phyloP scores from a whole-genome alignment of 1,140 invertebrate genomes.

The Leptinotarsa defecta region DNA sequence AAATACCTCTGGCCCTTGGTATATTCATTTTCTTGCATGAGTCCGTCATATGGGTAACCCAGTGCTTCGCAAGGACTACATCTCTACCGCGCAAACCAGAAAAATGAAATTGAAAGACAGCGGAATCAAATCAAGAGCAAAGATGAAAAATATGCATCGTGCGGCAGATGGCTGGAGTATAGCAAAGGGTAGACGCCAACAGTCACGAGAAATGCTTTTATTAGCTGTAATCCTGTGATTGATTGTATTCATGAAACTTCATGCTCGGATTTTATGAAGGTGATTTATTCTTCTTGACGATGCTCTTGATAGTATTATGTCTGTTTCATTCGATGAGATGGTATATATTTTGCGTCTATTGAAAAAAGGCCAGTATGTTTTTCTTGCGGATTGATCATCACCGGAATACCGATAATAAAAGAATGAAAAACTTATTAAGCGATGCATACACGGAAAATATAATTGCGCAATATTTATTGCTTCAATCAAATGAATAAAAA shows the following conservation, averaged over 20 bases:
- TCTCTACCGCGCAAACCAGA: background rate
- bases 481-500: too few relatives aligned
- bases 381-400: too few relatives aligned
- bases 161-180: constrained; percentile 51
- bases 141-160: constrained; percentile 45
- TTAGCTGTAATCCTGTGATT: constrained; percentile 56
- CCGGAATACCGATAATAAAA: too few relatives aligned
- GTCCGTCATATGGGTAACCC: background rate
- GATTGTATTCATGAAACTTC: constrained; percentile 49
- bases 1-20: too few relatives aligned
- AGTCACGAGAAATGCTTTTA: constrained; percentile 55
- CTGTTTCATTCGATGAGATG: background rate
- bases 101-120: constrained; percentile 32
- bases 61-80: background rate
- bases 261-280: constrained; percentile 40
- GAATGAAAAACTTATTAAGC: too few relatives aligned
- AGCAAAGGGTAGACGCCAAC: constrained; percentile 40
- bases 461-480: too few relatives aligned
- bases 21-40: background rate
- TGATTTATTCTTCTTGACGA: constrained; percentile 41
- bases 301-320: background rate
- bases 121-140: constrained; percentile 35
- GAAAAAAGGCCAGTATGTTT: too few relatives aligned
- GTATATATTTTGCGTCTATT: background rate
- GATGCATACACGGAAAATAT: too few relatives aligned